Percentiles rank a stretch among this genome's conserved stretches.
These are phyloP conservation scores for Eristalinus aeneus DNA, from an alignment of 2,888 invertebrate species.

Conservation along the genomic window DNA sequence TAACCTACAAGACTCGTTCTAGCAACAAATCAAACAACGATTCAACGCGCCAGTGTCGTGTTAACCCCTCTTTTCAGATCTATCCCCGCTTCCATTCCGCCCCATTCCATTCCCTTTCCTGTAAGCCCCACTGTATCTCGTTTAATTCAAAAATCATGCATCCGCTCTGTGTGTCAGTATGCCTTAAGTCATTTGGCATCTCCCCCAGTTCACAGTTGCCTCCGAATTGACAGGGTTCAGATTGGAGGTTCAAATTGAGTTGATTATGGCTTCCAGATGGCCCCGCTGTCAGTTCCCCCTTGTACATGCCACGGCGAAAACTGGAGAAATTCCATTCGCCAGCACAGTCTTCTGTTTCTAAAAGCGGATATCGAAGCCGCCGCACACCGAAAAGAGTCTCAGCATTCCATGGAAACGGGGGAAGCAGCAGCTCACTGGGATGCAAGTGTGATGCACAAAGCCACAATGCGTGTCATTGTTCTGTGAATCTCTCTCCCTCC, in stretches of 20 bases:
- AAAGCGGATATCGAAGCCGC: background rate
- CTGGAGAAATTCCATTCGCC: background rate
- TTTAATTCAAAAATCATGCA: background rate
- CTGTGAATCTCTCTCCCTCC: background rate
- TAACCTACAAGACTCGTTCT: too few relatives aligned
- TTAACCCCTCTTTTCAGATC: too few relatives aligned
- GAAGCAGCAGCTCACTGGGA: background rate
- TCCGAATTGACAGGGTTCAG: background rate
- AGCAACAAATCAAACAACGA: too few relatives aligned
- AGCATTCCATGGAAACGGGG: background rate
- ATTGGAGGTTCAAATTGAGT: background rate
- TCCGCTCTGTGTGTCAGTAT: background rate
- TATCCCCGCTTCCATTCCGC: background rate
- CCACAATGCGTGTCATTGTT: conserved; percentile 37
- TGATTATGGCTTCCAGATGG: background rate
- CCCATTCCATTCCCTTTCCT: background rate
- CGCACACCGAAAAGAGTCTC: background rate
- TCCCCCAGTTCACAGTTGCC: background rate
- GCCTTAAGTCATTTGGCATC: background rate
- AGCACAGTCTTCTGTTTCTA: background rate
- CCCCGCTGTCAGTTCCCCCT: background rate
- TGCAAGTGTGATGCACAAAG: background rate
- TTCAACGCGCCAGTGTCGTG: too few relatives aligned
- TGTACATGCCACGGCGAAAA: background rate
- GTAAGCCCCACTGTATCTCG: background rate